Conservation (phyloP, 2,113 vertebrate species). For the Ictalurus punctatus region DNA sequence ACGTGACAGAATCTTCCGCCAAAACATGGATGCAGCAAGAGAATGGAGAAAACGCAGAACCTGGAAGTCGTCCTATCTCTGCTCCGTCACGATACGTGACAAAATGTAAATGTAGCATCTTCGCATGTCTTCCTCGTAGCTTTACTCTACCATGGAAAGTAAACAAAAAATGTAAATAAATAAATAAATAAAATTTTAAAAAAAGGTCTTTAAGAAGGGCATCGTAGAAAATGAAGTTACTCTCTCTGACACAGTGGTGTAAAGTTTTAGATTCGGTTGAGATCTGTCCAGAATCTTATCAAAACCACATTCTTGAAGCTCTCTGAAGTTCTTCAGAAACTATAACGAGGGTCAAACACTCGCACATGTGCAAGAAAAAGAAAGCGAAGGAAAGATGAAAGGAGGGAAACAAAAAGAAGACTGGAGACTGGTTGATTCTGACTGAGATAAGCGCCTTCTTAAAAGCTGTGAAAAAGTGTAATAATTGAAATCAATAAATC, state of each 20-base stretch:
- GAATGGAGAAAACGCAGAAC: no score
- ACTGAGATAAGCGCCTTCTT: neutral
- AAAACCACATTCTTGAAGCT: constrained; percentile 28
- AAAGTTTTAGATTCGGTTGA: neutral
- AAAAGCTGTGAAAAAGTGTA: neutral
- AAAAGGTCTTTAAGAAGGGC: neutral
- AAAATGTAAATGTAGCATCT: neutral
- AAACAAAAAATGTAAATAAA: no score
- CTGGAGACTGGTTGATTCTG: neutral
- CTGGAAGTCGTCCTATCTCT: no score
- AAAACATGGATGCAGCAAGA: no score
- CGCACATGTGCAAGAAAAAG: constrained; percentile 53
- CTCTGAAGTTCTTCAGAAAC: constrained; percentile 11
- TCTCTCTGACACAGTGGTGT: neutral
- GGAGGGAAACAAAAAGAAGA: neutral
- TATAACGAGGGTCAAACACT: constrained; percentile 49
- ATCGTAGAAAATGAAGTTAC: neutral
- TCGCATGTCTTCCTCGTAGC: neutral
- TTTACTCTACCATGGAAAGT: neutral
- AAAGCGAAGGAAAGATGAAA: neutral
- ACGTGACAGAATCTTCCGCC: no score
- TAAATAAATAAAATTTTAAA: neutral
- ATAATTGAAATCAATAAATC: neutral
- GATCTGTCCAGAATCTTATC: constrained; percentile 16
- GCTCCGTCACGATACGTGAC: no score